Evolutionary conservation across 2,888 invertebrate species (phyloP), one percentile per base, ranked within the genome.

Genomic region (Lagria hirta): DNA sequence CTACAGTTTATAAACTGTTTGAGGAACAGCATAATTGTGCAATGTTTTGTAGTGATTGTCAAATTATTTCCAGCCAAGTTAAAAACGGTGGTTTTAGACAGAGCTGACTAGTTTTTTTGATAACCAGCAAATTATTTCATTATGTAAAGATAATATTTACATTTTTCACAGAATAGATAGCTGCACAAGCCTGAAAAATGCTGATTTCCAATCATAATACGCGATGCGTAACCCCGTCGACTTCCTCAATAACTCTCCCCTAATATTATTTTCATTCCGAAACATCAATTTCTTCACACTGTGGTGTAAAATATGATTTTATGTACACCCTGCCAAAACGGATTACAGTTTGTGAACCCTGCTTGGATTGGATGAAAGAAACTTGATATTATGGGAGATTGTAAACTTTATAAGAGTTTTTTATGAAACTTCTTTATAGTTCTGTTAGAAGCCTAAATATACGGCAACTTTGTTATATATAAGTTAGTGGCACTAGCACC

Each of bases 191-290:
- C 40, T 33, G 34, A 36, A 36, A 21, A 37, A 38, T 26, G 44
- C 38, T 11, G 44, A 38, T 44, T 44, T 44, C 38, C 37, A 43
- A 43, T 43, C 36, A 43, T 32, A 30, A 33, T 34, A 36, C 36
- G 30, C 20, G 24, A n/a, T n/a, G n/a, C n/a, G n/a, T n/a, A n/a
- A n/a, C 40, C 34, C 36, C 46, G 21, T 32, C 36, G 15, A 56
- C 55, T 63, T 64, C 62, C 64, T 54, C 62, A 60, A 65, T 65
- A 65, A 64, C 59, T 55, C 54, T 54, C 60, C 62, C 63, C 60
- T 60, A 59, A 66, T 66, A 67, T 62, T 66, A 66, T 64, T 66
- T 68, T 68, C 68, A 68, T 68, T 69, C 68, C 66, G 60, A 65
- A 60, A 68, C 69, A 69, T 69, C 69, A 67, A 68, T 68, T 69